These are phyloP conservation scores for Girardinus metallicus DNA, from an alignment of 2,797 vertebrate genomes.

Conservation along the genomic window DNA sequence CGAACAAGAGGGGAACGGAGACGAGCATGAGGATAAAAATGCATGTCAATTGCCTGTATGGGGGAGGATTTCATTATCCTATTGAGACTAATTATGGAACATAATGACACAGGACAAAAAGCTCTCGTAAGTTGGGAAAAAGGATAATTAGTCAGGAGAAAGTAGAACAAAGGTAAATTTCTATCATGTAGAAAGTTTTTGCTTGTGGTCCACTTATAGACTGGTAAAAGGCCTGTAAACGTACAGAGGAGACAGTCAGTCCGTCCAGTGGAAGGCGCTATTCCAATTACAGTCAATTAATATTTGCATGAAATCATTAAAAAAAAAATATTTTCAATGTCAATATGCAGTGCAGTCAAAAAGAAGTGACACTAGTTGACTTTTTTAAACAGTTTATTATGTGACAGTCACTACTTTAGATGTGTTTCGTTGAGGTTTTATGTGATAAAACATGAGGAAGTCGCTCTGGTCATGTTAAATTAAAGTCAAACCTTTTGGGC, in stretches of 20 bases:
- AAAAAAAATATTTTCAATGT: neutral
- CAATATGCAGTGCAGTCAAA: neutral
- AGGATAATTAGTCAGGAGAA: neutral
- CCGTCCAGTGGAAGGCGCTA: neutral
- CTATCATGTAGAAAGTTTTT: neutral
- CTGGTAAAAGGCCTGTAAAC: neutral
- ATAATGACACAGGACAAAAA: conserved; percentile 20
- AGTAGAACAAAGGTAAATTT: neutral
- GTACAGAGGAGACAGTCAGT: too few relatives aligned
- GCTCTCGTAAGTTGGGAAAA: neutral
- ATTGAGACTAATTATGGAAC: conserved; percentile 37
- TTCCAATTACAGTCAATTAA: neutral
- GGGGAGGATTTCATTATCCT: conserved; percentile 35
- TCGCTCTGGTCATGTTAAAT: neutral
- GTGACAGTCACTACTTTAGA: neutral
- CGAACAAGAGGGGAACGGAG: conserved; percentile 2
- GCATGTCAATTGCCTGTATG: conserved; percentile 13
- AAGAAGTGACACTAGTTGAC: neutral
- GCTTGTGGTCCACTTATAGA: neutral
- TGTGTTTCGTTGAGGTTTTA: neutral
- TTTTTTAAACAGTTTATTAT: neutral
- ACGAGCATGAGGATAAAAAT: conserved; percentile 13
- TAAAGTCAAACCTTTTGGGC: neutral
- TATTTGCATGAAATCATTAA: neutral
- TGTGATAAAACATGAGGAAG: neutral